A percentile compares a stretch with the other conserved stretches of the same genome.
Evolutionary conservation across 2,888 invertebrate species (phyloP).

Genomic region (Drosophila longiperda): DNA sequence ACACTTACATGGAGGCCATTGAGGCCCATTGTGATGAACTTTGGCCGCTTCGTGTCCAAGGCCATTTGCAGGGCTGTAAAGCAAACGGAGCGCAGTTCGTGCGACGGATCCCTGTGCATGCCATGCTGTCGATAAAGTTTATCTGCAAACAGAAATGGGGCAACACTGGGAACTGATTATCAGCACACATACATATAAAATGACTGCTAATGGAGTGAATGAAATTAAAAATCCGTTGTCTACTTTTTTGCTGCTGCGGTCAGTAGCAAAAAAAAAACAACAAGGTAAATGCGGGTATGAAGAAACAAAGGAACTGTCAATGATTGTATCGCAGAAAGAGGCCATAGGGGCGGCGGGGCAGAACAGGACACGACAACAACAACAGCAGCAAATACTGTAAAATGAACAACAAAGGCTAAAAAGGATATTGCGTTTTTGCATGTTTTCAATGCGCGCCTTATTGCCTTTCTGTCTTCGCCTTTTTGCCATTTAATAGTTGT

Average conservation of each 20-base stretch:
- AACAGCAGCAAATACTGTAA: constrained; percentile 20
- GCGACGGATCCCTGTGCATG: constrained; percentile 90
- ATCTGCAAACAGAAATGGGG: constrained; percentile 86
- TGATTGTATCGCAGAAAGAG: constrained; percentile 35
- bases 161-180: constrained; percentile 10
- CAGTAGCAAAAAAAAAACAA: constrained; percentile 4
- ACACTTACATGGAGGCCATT: constrained; percentile 94
- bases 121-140: constrained; percentile 93
- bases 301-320: constrained; percentile 55
- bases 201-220: constrained; percentile 9
- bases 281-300: not conserved
- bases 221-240: constrained; percentile 34
- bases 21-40: constrained; percentile 92
- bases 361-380: constrained; percentile 36
- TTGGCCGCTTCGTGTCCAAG: constrained; percentile 94
- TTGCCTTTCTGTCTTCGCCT: constrained; percentile 18
- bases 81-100: constrained; percentile 93
- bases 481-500: constrained; percentile 28
- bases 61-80: constrained; percentile 94
- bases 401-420: constrained; percentile 26
- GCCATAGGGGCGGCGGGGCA: not conserved
- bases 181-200: constrained; percentile 23
- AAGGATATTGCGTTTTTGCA: constrained; percentile 67
- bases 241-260: constrained; percentile 39
- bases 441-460: constrained; percentile 35